These are phyloP conservation scores for Pseudococcus viburni DNA, from an alignment of 2,888 invertebrate species.

Conservation along the genomic window DNA sequence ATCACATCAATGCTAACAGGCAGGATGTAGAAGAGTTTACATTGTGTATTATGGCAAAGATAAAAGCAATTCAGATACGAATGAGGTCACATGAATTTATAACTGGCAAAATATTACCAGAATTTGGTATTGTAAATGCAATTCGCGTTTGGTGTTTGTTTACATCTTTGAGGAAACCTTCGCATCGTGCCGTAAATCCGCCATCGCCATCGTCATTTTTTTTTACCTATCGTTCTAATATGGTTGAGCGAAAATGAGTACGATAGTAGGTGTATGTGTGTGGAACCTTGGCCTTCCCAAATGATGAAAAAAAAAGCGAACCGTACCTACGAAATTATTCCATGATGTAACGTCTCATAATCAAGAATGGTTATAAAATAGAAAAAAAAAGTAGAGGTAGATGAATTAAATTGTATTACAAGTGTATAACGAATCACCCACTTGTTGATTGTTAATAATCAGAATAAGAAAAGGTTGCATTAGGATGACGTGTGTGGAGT, in stretches of 20 bases:
- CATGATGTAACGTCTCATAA: constrained; percentile 1
- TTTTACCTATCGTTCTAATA: background rate
- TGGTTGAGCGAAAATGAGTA: constrained; percentile 38
- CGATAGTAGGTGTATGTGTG: constrained; percentile 14
- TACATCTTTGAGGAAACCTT: constrained; percentile 19
- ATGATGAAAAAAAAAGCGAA: background rate
- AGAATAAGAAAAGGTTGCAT: background rate
- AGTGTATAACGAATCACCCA: background rate
- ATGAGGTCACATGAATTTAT: background rate
- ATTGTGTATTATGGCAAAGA: background rate
- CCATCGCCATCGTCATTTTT: background rate
- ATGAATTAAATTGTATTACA: background rate
- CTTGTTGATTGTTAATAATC: background rate
- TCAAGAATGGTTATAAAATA: background rate
- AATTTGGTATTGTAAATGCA: background rate
- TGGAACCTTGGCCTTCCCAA: constrained; percentile 38
- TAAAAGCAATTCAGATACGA: background rate
- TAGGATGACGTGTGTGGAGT: background rate
- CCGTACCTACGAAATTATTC: constrained; percentile 2
- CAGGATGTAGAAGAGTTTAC: background rate
- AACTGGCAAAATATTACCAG: background rate
- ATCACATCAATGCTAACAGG: background rate
- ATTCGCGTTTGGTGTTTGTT: background rate
- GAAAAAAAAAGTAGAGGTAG: background rate
- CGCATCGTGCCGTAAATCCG: constrained; percentile 31